These are phyloP conservation scores for Sycophila sp. DNA, from an alignment of 1,140 invertebrate genomes.

Conservation along the genomic window DNA sequence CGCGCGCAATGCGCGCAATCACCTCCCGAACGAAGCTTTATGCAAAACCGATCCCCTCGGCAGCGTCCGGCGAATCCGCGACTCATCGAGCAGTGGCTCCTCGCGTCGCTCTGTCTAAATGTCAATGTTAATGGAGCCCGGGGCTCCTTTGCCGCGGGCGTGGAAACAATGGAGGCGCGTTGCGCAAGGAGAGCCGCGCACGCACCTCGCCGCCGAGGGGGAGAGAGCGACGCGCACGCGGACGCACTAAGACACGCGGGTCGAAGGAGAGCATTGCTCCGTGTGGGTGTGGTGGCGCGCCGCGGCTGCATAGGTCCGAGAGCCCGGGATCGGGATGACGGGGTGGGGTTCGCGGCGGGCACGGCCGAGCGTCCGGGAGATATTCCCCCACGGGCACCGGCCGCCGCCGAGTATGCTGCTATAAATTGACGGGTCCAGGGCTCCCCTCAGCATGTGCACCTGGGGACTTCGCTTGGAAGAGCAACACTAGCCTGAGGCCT, in stretches of 20 bases:
- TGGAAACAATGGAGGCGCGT: constrained; percentile 19
- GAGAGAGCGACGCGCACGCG: background rate
- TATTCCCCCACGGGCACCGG: constrained; percentile 2
- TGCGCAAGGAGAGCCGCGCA: background rate
- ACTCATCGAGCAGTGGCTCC: background rate
- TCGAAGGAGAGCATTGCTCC: constrained; percentile 54
- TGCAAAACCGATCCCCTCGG: background rate
- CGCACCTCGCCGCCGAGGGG: background rate
- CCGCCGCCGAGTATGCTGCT: constrained; percentile 49
- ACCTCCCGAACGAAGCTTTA: background rate
- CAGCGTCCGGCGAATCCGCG: background rate
- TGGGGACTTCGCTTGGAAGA: constrained; percentile 39
- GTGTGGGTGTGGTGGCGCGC: constrained; percentile 52
- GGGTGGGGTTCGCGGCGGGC: constrained; percentile 53
- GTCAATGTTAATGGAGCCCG: constrained; percentile 36
- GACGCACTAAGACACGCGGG: constrained; percentile 3
- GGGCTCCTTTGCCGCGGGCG: background rate
- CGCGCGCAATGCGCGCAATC: too few relatives aligned
- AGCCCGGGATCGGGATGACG: constrained; percentile 33
- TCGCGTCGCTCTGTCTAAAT: constrained; percentile 3
- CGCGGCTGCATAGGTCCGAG: background rate
- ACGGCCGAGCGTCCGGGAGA: too few relatives aligned
- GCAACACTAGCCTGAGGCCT: background rate
- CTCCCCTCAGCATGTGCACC: constrained; percentile 50
- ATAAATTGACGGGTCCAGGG: constrained; percentile 62